These are phyloP conservation scores for Frankliniella fusca DNA, from an alignment of 2,888 invertebrate species.

Conservation along the genomic window DNA sequence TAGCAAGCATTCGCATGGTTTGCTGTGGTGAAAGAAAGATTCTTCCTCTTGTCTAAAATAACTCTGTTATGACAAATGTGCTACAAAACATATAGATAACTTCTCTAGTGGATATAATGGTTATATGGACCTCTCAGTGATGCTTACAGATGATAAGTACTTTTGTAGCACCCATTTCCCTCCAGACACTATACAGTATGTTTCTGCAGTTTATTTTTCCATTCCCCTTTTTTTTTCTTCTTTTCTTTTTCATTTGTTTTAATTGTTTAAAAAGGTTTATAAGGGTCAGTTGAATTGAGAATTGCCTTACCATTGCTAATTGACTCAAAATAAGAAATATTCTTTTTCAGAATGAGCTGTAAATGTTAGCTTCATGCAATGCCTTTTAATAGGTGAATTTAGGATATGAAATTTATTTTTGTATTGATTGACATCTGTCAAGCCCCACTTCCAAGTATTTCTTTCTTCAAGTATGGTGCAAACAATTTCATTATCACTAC, in stretches of 20 bases:
- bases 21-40: not conserved
- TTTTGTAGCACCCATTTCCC: not conserved
- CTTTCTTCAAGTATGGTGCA: no score
- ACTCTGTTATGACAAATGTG: not conserved
- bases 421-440: no score
- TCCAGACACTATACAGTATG: not conserved
- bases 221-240: no score
- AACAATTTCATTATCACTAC: no score
- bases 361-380: not conserved
- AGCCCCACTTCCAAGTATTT: no score
- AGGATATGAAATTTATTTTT: no score
- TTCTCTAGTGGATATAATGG: not conserved
- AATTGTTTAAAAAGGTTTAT: not conserved
- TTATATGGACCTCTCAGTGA: not conserved
- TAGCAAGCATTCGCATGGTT: not conserved
- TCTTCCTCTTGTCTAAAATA: not conserved
- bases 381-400: not conserved
- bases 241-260: no score
- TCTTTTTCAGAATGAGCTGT: not conserved
- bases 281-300: not conserved
- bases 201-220: no score
- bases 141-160: not conserved
- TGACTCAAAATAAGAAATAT: not conserved
- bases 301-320: not conserved
- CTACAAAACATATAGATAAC: not conserved